phyloP scores from a whole-genome alignment of 2,113 vertebrate species.

The Motacilla tschutschensis region DNA sequence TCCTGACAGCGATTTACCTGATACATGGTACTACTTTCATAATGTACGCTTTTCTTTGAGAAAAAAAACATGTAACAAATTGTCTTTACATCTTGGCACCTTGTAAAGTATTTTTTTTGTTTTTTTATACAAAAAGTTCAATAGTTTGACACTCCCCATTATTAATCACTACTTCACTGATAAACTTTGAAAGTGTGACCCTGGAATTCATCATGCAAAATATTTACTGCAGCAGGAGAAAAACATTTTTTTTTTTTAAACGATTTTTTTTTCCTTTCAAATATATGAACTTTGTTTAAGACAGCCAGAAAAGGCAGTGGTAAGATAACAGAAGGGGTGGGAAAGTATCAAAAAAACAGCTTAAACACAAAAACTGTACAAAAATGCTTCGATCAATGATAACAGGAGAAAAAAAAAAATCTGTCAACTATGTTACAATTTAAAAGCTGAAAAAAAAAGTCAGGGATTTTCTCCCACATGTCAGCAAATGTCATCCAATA shows the following conservation, averaged over 20 bases:
- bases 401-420: constrained; percentile 79
- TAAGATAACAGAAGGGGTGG: constrained; percentile 78
- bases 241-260: constrained; percentile 73
- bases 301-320: constrained; percentile 85
- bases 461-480: constrained; percentile 81
- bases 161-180: constrained; percentile 88
- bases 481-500: constrained; percentile 84
- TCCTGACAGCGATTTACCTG: constrained; percentile 76
- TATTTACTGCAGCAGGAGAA: constrained; percentile 85
- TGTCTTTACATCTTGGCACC: constrained; percentile 91
- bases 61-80: constrained; percentile 84
- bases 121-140: constrained; percentile 91
- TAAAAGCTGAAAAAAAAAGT: constrained; percentile 79
- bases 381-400: constrained; percentile 86
- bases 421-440: constrained; percentile 94
- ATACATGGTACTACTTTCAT: constrained; percentile 75
- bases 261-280: constrained; percentile 74
- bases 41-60: constrained; percentile 74
- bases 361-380: constrained; percentile 83
- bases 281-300: constrained; percentile 80
- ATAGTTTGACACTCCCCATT: constrained; percentile 88
- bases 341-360: constrained; percentile 88
- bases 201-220: constrained; percentile 90
- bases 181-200: constrained; percentile 84
- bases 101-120: constrained; percentile 85